These are phyloP conservation scores for Eilema depressum DNA, from an alignment of 2,888 invertebrate species.

Conservation along the genomic window DNA sequence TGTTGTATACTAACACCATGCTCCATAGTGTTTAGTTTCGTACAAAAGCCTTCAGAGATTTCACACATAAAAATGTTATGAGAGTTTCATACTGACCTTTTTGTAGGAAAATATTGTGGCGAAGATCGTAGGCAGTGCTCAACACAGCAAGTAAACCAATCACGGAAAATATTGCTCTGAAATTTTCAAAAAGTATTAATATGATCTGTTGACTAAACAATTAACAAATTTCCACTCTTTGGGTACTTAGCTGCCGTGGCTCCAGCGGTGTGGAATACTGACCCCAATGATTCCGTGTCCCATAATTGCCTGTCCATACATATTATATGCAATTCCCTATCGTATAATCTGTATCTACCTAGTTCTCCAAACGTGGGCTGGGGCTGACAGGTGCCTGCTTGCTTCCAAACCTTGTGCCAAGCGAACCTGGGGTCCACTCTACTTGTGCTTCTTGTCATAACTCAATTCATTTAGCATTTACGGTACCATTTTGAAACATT, in stretches of 20 bases:
- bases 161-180: slow-evolving; percentile 57
- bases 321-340: too few species aligned
- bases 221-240: too few species aligned
- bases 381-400: too few species aligned
- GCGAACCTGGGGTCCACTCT: too few species aligned
- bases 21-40: not conserved
- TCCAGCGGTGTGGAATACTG: too few species aligned
- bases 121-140: slow-evolving; percentile 64
- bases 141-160: slow-evolving; percentile 59
- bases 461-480: not conserved
- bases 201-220: not conserved
- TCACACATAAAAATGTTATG: too few species aligned
- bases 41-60: not conserved
- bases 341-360: too few species aligned
- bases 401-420: too few species aligned
- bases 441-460: not conserved
- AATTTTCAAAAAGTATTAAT: slow-evolving; percentile 26
- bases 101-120: slow-evolving; percentile 43
- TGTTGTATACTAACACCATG: not conserved
- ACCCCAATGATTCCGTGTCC: not conserved
- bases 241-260: too few species aligned
- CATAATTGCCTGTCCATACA: too few species aligned
- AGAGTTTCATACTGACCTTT: slow-evolving; percentile 47
- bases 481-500: too few species aligned
- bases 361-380: too few species aligned